phyloP scores from a whole-genome alignment of 2,888 invertebrate genomes.

The Microplitis manilae region DNA sequence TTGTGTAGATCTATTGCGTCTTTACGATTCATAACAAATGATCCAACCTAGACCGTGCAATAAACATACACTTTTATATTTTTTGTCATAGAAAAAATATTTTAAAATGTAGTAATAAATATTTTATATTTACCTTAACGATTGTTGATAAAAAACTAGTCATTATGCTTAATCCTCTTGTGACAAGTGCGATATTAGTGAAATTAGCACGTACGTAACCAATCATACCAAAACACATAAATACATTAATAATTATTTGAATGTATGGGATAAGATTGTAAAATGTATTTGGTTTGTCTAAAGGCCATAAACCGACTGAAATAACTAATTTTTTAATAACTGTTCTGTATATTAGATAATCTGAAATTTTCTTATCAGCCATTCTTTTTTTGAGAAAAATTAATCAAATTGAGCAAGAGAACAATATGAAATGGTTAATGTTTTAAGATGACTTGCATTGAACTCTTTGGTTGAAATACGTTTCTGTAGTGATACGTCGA shows the following conservation, averaged over 20 bases:
- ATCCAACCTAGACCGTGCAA: no score
- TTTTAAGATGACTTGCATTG: no score
- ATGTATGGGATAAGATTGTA: neutral
- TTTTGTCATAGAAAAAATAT: no score
- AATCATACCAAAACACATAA: neutral
- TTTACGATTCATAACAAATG: conserved; percentile 11
- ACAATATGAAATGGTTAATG: no score
- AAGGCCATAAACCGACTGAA: conserved; percentile 9
- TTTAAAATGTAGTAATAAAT: neutral
- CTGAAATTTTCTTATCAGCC: conserved; percentile 3
- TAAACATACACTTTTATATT: no score
- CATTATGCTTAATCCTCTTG: neutral
- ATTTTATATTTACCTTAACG: neutral
- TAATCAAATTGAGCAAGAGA: no score
- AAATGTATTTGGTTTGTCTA: neutral
- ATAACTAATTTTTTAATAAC: conserved; percentile 43
- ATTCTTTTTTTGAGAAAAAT: neutral
- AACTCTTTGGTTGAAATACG: no score
- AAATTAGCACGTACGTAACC: neutral
- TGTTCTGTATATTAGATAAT: neutral
- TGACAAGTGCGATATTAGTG: neutral
- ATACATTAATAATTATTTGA: neutral
- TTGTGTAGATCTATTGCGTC: conserved; percentile 30
- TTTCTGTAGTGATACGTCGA: no score
- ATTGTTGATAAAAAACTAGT: neutral